A percentile compares a stretch with the other conserved stretches of the same genome.
These are phyloP conservation scores for Geodia barretti DNA, from an alignment of 37 sponge, comb jelly and placozoan genomes.

Conservation along the genomic window DNA sequence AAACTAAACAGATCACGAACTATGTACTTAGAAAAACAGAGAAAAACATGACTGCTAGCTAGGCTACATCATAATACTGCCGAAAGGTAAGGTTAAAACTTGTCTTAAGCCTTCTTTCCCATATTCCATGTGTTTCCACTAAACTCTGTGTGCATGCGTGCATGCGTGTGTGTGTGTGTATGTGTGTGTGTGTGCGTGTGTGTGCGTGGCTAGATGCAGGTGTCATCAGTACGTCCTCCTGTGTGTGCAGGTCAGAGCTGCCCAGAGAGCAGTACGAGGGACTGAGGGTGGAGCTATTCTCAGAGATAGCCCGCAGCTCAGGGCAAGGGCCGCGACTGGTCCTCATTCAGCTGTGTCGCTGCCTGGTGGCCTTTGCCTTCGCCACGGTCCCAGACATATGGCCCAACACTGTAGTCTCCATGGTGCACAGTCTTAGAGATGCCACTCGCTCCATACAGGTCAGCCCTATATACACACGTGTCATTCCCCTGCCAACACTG, in stretches of 20 bases:
- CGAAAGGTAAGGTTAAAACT: too few relatives aligned
- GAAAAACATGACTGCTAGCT: too few relatives aligned
- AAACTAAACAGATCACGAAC: too few relatives aligned
- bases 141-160: too few relatives aligned
- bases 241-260: conserved; percentile 54
- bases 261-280: conserved; percentile 54
- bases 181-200: too few relatives aligned
- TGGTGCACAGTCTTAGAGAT: conserved; percentile 43
- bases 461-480: neutral
- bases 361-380: conserved; percentile 56
- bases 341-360: conserved; percentile 55
- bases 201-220: too few relatives aligned
- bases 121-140: too few relatives aligned
- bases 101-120: too few relatives aligned
- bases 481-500: neutral
- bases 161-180: too few relatives aligned
- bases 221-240: too few relatives aligned
- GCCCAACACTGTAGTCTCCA: conserved; percentile 69
- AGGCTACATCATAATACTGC: too few relatives aligned
- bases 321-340: conserved; percentile 38
- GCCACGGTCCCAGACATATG: conserved; percentile 64
- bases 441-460: conserved; percentile 17
- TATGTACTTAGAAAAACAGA: too few relatives aligned
- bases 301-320: conserved; percentile 45
- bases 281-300: conserved; percentile 53